Base-by-base conservation (phyloP, 2,113 vertebrate species). In the Leptobrachium leishanense region DNA sequence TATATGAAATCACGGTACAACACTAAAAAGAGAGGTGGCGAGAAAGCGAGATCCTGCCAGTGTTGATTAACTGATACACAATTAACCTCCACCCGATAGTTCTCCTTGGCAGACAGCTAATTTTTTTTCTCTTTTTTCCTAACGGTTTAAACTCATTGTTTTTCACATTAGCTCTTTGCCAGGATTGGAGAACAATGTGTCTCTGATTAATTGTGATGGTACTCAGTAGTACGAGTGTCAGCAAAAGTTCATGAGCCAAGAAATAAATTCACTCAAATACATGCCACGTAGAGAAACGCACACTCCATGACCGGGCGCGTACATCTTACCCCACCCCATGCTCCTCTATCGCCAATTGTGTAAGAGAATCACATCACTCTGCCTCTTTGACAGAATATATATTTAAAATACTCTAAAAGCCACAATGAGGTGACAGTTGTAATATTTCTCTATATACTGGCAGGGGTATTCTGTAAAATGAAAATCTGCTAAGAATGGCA, bases 61-160 rank as follows among this genome's bases (percentile, higher is more conserved):
- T 46, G 46, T 67, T 86, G 78, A 90, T 85, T 87, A 87, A 90
- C 90, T 84, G 85, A 79, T 9, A 39, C 55, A 76, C 72, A 89
- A 88, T 82, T 83, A 84, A 43, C 67, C 79, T 77, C 69, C 55
- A 82, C 81, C 76, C 71, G 72, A 89, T 84, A 83, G 41, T 84
- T 86, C 79, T 83, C n/a, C 12, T 83, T 74, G 82, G 70, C 81
- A 84, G 54, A 77, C 80, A 72, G 62, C 74, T 31, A 31, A 31
- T 31, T 31, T 31, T 31, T 31, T 31, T 31, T 31, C 20, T 31
- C 20, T 44, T 79, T 66, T 50, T 74, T 57, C 65, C 65, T 8
- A 82, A 63, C 85, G 85, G 83, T 86, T 84, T 87, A 89, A 87
- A 76, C 67, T 15, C 53, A 70, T n/a, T 69, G 2, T 42, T 46